Percentiles rank a stretch among this genome's conserved stretches.
Evolutionary conservation across 2,888 invertebrate species (phyloP).

Genomic region (Acronicta aceris): DNA sequence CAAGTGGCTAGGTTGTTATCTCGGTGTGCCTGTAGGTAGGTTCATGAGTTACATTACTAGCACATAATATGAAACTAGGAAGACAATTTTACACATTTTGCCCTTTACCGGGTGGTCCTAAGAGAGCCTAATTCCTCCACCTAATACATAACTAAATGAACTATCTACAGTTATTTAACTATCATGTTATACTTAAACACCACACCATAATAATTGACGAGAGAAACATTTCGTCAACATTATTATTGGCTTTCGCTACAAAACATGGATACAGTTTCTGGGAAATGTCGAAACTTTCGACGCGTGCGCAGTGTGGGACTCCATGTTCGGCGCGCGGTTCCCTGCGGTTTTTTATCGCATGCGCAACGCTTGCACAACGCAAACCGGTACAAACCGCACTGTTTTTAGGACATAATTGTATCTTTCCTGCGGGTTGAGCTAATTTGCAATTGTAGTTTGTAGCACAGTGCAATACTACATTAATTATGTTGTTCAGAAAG

Average conservation of each 20-base stretch:
- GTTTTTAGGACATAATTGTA: slow-evolving; percentile 50
- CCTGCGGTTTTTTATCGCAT: slow-evolving; percentile 52
- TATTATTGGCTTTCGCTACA: slow-evolving; percentile 27
- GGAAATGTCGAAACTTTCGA: slow-evolving; percentile 31
- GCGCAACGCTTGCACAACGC: slow-evolving; percentile 37
- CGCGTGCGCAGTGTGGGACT: slow-evolving; percentile 40
- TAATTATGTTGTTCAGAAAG: slow-evolving; percentile 35
- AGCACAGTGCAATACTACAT: slow-evolving; percentile 29
- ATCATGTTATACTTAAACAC: too few species aligned
- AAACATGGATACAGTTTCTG: slow-evolving; percentile 40
- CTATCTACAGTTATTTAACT: too few species aligned
- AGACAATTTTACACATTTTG: too few species aligned
- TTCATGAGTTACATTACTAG: too few species aligned
- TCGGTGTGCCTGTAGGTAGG: too few species aligned
- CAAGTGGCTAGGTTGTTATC: too few species aligned
- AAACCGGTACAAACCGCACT: slow-evolving; percentile 36
- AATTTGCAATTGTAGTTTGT: slow-evolving; percentile 13
- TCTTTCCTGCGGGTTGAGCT: slow-evolving; percentile 48
- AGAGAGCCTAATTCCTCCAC: too few species aligned
- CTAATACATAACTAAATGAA: too few species aligned
- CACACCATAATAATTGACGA: neutral
- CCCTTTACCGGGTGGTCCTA: too few species aligned
- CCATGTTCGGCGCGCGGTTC: slow-evolving; percentile 35
- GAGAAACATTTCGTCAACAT: slow-evolving; percentile 23
- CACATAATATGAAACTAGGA: too few species aligned